Evolutionary conservation across 2,797 vertebrate genomes (phyloP).

Genomic region (Gobio occitaniae): DNA sequence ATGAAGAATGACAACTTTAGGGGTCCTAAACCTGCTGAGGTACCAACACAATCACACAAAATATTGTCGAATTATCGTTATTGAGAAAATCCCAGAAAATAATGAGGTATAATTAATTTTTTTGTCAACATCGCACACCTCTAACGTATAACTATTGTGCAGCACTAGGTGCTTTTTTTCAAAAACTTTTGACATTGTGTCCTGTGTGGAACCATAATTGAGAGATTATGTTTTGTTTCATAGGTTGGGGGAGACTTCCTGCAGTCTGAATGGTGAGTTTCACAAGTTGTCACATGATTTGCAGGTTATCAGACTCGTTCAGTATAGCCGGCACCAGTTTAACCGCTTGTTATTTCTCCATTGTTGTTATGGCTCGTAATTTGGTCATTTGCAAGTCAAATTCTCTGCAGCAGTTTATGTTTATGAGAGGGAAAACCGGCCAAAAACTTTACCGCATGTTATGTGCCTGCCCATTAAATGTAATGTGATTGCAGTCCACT

Average conservation of each 20-base stretch:
- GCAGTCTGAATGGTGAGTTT: conserved; percentile 85
- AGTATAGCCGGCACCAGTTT: neutral
- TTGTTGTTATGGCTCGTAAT: neutral
- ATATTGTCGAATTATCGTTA: too few species aligned
- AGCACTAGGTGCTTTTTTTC: neutral
- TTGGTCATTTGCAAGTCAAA: conserved; percentile 42
- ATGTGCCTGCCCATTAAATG: neutral
- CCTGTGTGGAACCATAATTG: neutral
- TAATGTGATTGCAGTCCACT: neutral
- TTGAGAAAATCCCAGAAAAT: too few species aligned
- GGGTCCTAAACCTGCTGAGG: too few species aligned
- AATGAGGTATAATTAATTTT: too few species aligned
- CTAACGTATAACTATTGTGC: neutral
- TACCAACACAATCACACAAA: too few species aligned
- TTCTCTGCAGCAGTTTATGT: neutral
- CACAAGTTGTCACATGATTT: neutral
- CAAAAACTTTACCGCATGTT: neutral
- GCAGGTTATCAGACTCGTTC: neutral
- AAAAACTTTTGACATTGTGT: neutral
- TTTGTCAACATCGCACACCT: too few species aligned
- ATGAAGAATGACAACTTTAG: too few species aligned
- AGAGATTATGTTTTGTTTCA: conserved; percentile 34
- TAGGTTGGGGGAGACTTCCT: conserved; percentile 87
- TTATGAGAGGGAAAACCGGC: neutral
- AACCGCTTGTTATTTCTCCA: neutral